A percentile compares a stretch with the other conserved stretches of the same genome.
Conservation (phyloP, 2,797 vertebrate genomes). For the Micropoecilia bifurca region DNA sequence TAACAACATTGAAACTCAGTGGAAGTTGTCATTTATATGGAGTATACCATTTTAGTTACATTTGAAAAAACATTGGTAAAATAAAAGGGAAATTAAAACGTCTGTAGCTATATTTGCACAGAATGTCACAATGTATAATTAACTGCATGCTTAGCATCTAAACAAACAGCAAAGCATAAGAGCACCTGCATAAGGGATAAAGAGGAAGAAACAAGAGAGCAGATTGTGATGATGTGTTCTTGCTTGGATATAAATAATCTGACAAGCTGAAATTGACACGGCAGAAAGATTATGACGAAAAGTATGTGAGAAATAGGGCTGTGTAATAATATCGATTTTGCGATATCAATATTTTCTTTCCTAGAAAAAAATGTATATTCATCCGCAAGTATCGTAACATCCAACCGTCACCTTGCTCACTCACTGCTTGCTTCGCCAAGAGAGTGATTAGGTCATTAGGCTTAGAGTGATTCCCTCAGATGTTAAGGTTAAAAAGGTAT, state of each 20-base stretch:
- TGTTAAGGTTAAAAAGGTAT: no score
- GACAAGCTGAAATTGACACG: slow-evolving; percentile 33
- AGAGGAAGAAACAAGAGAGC: slow-evolving; percentile 12
- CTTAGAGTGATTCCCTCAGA: no score
- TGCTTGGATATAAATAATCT: slow-evolving; percentile 41
- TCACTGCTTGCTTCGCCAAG: no score
- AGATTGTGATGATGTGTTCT: slow-evolving; percentile 33
- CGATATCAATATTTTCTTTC: no score
- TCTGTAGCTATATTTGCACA: not conserved
- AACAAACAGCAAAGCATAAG: not conserved
- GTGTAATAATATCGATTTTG: no score
- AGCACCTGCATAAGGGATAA: not conserved
- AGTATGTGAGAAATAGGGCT: slow-evolving; percentile 37
- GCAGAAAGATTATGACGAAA: slow-evolving; percentile 43
- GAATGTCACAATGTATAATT: not conserved
- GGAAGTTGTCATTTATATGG: not conserved
- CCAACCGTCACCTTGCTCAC: no score
- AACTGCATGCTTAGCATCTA: not conserved
- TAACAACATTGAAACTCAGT: not conserved
- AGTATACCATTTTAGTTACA: not conserved
- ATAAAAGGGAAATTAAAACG: not conserved
- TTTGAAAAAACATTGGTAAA: not conserved
- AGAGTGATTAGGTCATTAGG: no score
- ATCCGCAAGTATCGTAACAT: no score
- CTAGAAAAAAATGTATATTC: no score